phyloP scores from a whole-genome alignment of 2,797 vertebrate species.

The Notoglanidium macrostoma region DNA sequence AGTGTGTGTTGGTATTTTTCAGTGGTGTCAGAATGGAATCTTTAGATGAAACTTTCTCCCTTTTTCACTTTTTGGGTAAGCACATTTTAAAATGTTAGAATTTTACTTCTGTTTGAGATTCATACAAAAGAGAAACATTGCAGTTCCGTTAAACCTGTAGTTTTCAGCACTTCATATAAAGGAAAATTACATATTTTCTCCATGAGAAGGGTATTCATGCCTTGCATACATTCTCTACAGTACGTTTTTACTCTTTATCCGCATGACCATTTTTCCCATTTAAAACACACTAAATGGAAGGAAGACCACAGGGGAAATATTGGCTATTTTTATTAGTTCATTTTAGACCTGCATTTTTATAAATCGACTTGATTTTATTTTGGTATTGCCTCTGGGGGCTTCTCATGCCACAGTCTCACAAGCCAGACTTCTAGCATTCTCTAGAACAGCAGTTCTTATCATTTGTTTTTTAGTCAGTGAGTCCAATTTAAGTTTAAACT shows the following conservation, averaged over 20 bases:
- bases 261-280: not conserved
- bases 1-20: not conserved
- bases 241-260: not conserved
- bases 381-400: constrained; percentile 30
- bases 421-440: not conserved
- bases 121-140: not conserved
- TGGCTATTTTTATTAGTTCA: constrained; percentile 30
- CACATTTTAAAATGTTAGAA: not conserved
- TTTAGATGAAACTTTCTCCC: not conserved
- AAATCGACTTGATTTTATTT: constrained; percentile 48
- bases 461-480: not conserved
- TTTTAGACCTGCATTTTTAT: constrained; percentile 22
- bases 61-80: not conserved
- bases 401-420: constrained; percentile 28
- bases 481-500: not conserved
- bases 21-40: not conserved
- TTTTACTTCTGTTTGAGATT: not conserved
- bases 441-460: not conserved
- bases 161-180: not conserved
- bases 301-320: constrained; percentile 24
- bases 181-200: not conserved
- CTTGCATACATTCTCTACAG: not conserved
- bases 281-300: constrained; percentile 10
- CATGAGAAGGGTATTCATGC: not conserved
- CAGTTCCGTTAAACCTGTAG: not conserved